phyloP scores from a whole-genome alignment of 37 sponge, comb jelly and placozoan genomes.

The Lycopodina hypogea region DNA sequence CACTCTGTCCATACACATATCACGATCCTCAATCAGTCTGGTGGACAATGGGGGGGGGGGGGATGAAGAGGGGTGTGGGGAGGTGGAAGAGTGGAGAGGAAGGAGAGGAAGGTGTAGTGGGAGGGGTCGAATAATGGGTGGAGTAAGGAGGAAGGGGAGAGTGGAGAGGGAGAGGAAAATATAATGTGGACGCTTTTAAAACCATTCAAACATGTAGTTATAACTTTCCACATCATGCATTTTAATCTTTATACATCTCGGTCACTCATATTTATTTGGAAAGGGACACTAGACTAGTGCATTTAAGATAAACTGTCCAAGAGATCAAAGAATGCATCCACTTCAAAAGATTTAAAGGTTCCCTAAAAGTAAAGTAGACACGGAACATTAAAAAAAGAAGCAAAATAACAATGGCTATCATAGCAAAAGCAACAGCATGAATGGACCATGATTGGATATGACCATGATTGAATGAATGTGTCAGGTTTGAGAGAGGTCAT shows the following conservation, averaged over 20 bases:
- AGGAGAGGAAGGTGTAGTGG: neutral
- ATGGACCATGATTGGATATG: too few relatives aligned
- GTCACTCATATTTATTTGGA: neutral
- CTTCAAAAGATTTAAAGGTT: too few relatives aligned
- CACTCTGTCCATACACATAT: constrained; percentile 55
- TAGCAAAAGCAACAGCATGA: too few relatives aligned
- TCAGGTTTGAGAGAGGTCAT: too few relatives aligned
- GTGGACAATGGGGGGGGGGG: constrained; percentile 1
- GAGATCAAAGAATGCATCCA: too few relatives aligned
- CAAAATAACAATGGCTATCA: too few relatives aligned
- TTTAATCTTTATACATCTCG: neutral
- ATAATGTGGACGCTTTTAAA: neutral
- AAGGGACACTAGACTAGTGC: too few relatives aligned
- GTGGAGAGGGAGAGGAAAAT: neutral
- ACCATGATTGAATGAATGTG: too few relatives aligned
- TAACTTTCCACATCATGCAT: neutral
- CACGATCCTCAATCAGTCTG: constrained; percentile 53
- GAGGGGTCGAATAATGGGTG: neutral
- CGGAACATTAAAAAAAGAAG: too few relatives aligned
- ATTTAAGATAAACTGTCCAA: too few relatives aligned
- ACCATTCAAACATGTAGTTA: neutral
- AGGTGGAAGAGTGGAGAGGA: neutral
- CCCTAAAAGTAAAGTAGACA: too few relatives aligned
- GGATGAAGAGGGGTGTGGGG: neutral
- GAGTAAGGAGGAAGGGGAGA: neutral